These are phyloP conservation scores for Triplophysa dalaica DNA, from an alignment of 2,113 vertebrate genomes.

Conservation along the genomic window DNA sequence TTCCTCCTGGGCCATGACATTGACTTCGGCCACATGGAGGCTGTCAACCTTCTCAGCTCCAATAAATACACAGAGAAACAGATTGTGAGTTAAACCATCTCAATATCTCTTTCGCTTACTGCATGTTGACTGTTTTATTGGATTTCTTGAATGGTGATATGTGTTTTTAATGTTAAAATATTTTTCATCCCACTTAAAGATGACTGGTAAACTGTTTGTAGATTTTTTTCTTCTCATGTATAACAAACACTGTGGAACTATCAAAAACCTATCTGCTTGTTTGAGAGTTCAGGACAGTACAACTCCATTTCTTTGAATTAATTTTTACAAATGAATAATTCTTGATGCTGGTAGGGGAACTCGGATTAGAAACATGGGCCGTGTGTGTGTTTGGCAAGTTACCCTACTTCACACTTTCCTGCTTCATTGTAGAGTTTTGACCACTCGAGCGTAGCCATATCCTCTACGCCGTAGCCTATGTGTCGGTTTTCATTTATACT, in stretches of 20 bases:
- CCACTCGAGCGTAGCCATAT: too few species aligned
- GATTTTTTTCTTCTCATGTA: too few species aligned
- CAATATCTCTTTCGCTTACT: neutral
- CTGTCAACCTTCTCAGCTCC: conserved; percentile 91
- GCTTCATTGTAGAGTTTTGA: neutral
- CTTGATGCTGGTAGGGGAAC: too few species aligned
- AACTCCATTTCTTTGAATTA: too few species aligned
- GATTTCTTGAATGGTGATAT: neutral
- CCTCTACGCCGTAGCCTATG: too few species aligned
- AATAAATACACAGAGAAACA: conserved; percentile 96
- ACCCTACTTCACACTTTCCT: neutral
- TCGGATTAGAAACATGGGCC: too few species aligned
- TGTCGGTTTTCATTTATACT: too few species aligned
- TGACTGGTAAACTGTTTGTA: too few species aligned
- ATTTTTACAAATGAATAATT: too few species aligned
- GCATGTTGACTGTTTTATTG: neutral
- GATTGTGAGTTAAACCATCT: conserved; percentile 79
- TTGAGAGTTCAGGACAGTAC: too few species aligned
- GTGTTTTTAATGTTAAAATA: neutral
- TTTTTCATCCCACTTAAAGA: neutral
- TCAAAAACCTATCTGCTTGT: too few species aligned
- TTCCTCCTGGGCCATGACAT: conserved; percentile 93
- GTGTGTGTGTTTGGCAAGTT: conserved; percentile 1
- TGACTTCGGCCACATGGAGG: conserved; percentile 94
- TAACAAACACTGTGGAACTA: too few species aligned